These are phyloP conservation scores for Zaprionus obscuricornis DNA, from an alignment of 2,888 invertebrate species.

Conservation along the genomic window DNA sequence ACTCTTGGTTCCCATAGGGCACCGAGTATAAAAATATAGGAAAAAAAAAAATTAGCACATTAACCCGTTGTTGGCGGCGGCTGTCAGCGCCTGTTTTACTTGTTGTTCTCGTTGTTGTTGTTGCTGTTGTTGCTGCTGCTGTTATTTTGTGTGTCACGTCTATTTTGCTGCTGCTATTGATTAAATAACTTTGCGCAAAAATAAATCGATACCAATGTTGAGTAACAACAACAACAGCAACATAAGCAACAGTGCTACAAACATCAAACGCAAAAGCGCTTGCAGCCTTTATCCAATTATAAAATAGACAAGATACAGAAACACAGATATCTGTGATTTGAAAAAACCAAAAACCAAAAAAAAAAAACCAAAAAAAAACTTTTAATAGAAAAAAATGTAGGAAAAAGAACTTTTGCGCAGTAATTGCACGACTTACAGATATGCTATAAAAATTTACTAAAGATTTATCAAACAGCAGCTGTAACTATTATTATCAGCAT, in stretches of 20 bases:
- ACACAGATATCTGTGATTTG: constrained; percentile 3
- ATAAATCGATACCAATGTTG: constrained; percentile 49
- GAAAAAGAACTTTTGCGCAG: no score
- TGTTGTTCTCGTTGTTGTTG: background rate
- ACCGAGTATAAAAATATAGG: no score
- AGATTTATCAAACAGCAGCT: no score
- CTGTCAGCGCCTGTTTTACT: constrained; percentile 21
- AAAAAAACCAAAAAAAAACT: constrained; percentile 11
- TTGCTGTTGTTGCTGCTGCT: constrained; percentile 9
- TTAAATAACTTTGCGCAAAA: constrained; percentile 66
- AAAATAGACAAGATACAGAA: constrained; percentile 31
- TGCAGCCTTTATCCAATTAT: constrained; percentile 60
- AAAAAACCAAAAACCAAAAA: background rate
- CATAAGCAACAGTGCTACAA: no score
- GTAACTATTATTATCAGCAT: no score
- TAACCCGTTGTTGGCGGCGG: constrained; percentile 62
- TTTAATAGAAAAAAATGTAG: no score
- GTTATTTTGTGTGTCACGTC: constrained; percentile 47
- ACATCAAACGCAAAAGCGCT: constrained; percentile 44
- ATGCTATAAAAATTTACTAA: no score
- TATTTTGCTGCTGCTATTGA: constrained; percentile 50
- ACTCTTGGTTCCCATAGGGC: no score
- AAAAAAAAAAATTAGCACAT: constrained; percentile 63
- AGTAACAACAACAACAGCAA: constrained; percentile 18
- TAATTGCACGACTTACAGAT: background rate